Percentiles rank a stretch among this genome's conserved stretches.
Conservation (phyloP, 2,888 invertebrate species). For the Odontomyia ornata region DNA sequence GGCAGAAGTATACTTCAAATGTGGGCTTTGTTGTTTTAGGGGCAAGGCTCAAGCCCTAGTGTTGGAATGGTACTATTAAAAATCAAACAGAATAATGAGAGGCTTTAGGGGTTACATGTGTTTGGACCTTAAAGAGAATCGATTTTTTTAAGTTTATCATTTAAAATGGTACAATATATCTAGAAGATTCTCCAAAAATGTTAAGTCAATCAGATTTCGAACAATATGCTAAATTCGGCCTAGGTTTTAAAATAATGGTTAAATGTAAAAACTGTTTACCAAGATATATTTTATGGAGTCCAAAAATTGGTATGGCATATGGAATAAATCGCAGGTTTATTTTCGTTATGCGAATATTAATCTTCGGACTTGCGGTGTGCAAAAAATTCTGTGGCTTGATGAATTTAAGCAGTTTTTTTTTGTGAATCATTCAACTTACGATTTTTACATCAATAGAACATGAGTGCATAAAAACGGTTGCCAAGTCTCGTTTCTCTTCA, state of each 20-base stretch:
- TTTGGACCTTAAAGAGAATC: too few relatives aligned
- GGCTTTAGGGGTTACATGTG: too few relatives aligned
- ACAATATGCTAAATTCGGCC: conserved; percentile 30
- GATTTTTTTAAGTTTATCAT: too few relatives aligned
- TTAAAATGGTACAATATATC: too few relatives aligned
- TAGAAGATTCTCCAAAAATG: too few relatives aligned
- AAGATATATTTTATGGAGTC: conserved; percentile 31
- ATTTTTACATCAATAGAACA: conserved; percentile 16
- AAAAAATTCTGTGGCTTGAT: conserved; percentile 32
- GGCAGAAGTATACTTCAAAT: too few relatives aligned
- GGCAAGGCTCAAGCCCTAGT: too few relatives aligned
- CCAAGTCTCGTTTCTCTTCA: not conserved
- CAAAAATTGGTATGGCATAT: not conserved
- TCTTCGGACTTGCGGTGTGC: conserved; percentile 7
- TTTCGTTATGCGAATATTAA: not conserved
- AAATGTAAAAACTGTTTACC: conserved; percentile 17
- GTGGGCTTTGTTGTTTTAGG: too few relatives aligned
- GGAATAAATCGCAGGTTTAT: not conserved
- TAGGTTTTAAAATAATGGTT: conserved; percentile 30
- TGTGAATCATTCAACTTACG: conserved; percentile 19
- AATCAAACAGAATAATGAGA: too few relatives aligned
- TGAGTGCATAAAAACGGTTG: not conserved
- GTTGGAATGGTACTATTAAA: too few relatives aligned
- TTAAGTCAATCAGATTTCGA: conserved; percentile 21
- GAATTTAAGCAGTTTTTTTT: conserved; percentile 16